These are phyloP conservation scores for Phengaris alcon DNA, from an alignment of 2,888 invertebrate genomes.

Conservation along the genomic window DNA sequence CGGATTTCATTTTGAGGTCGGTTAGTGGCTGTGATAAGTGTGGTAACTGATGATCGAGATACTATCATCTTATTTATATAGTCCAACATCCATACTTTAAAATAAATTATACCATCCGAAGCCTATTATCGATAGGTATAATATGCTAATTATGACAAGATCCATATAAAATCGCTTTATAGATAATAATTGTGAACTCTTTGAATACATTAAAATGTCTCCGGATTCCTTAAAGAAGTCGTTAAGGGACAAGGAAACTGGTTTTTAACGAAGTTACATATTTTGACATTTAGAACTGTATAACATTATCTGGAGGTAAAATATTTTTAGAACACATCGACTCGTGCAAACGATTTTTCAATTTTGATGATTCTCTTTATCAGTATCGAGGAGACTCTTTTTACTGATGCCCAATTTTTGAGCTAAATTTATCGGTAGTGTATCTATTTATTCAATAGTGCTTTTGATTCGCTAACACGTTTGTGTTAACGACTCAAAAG, in stretches of 20 bases:
- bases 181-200: background rate
- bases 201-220: constrained; percentile 15
- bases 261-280: background rate
- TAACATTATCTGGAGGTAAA: background rate
- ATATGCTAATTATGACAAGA: background rate
- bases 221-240: background rate
- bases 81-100: background rate
- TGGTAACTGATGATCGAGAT: background rate
- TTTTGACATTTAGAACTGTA: background rate
- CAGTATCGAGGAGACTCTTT: too few species aligned
- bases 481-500: too few species aligned
- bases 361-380: too few species aligned
- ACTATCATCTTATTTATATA: background rate
- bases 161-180: background rate
- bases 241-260: background rate
- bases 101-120: background rate
- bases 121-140: constrained; percentile 5
- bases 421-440: too few species aligned
- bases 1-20: constrained; percentile 17
- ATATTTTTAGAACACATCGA: background rate
- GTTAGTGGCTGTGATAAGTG: background rate
- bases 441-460: too few species aligned
- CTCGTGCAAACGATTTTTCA: too few species aligned
- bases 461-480: too few species aligned
- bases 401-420: too few species aligned